Evolutionary conservation across 2,113 vertebrate genomes (phyloP), one percentile per base, ranked within the genome.

Genomic region (Coracopsis vasa): DNA sequence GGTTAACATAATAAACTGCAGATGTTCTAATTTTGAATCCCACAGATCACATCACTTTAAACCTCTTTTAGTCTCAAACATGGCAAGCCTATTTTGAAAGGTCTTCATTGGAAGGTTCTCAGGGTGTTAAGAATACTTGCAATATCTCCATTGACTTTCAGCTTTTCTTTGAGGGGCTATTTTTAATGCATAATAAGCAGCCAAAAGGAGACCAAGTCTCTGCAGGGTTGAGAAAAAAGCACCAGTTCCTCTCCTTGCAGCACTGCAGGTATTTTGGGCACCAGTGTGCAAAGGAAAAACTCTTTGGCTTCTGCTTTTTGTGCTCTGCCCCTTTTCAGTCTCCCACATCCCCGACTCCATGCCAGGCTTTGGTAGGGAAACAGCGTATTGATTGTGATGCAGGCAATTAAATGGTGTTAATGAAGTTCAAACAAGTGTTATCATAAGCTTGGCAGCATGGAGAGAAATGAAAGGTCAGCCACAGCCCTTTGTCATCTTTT

Each of bases 331-430:
- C 86, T 92, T 94, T 88, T 48, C 25, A 39, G 24, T 33, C 64
- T 86, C 69, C 62, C n/a, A 77, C 53, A 48, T 73, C 62, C 65
- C 61, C 56, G 58, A 47, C 56, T 93, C 45, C 12, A 21, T 56
- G 56, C 74, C 75, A 88, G 91, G 74, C 67, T 95, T 97, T 18
- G 2, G 95, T 60, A 64, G 70, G 61, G 97, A 97, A 97, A 97
- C 97, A 98, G 95, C 74, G 54, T 97, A 98, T 91, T 96, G 98
- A 98, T 95, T 98, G 97, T 97, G 96, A 97, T 96, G 94, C 91
- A 97, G 92, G 96, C 96, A 97, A 93, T 98, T 96, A 97, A 74
- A 62, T 67, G 61, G 87, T 70, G 69, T 92, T 96, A 95, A 97
- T 96, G 95, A 97, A 97, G 97, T 97, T 96, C 96, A 96, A 94